phyloP scores from a whole-genome alignment of 2,888 invertebrate genomes.

The Nephrocerus scutellatus region DNA sequence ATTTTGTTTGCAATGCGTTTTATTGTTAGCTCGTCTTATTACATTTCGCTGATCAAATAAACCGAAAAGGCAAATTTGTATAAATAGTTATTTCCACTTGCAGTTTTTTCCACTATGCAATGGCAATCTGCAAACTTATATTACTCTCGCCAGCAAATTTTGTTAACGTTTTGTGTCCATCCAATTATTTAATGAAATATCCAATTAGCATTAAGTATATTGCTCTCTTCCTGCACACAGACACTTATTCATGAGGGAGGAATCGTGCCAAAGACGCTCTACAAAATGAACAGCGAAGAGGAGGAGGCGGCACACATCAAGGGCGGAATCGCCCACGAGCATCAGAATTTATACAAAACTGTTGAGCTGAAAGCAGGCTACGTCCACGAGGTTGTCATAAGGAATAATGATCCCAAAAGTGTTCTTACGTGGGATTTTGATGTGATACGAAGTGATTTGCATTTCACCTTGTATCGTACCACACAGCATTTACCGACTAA shows the following conservation, averaged over 20 bases:
- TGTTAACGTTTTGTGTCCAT: no score
- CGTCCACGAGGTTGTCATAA: slow-evolving; percentile 70
- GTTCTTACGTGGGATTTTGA: slow-evolving; percentile 97
- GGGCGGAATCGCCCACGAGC: no score
- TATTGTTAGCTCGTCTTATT: no score
- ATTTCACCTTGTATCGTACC: slow-evolving; percentile 64
- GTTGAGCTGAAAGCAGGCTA: slow-evolving; percentile 48
- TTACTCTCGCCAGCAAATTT: no score
- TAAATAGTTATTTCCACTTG: no score
- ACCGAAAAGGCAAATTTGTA: no score
- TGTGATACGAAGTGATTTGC: slow-evolving; percentile 80
- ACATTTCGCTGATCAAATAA: no score
- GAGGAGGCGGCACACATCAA: slow-evolving; percentile 20
- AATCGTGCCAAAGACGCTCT: slow-evolving; percentile 78
- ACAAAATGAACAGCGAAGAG: slow-evolving; percentile 53
- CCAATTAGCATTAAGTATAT: no score
- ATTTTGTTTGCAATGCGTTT: no score
- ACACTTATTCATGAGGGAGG: slow-evolving; percentile 80
- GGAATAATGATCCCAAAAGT: slow-evolving; percentile 75
- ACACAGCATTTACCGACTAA: slow-evolving; percentile 37
- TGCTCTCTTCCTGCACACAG: slow-evolving; percentile 47
- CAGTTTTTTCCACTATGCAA: no score
- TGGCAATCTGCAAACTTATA: no score
- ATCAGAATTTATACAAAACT: slow-evolving; percentile 43
- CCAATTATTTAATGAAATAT: no score